Evolutionary conservation across 2,113 vertebrate genomes (phyloP), one percentile per base, ranked within the genome.

Genomic region (Menura novaehollandiae): DNA sequence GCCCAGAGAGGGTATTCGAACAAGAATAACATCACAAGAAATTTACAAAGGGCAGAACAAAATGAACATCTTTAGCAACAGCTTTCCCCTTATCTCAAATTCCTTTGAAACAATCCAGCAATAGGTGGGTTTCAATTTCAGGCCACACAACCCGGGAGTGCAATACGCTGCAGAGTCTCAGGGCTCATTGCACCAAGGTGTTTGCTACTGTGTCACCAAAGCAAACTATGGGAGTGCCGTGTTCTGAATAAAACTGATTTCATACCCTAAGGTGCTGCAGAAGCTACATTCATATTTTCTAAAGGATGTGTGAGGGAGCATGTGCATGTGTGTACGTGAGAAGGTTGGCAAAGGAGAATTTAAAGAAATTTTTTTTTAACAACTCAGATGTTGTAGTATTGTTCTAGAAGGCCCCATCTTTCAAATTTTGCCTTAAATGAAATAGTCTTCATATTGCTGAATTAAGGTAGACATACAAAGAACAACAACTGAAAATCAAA

Each of bases 1-100:
- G 84, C 92, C 96, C 62, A 91, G 66, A 81, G 86, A 76, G 88
- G 43, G 35, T 86, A 56, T 95, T 97, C 95, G 81, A 91, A 67
- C 91, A 91, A 86, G 75, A 94, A 96, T 88, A 92, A 88, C 26
- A 91, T 69, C 46, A 89, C 85, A 84, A 93, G 51, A 93, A 92
- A 82, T 97, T 88, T 68, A 77, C 67, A 79, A 85, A 93, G 43
- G 78, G 46, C 39, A 88, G 81, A 78, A 89, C 67, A 86, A 96
- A 96, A 76, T 0, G 7, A 92, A 82, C 60, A 41, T 37, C 53
- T 86, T 88, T 85, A 91, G 56, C 66, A 91, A 56, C 63, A 85
- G 52, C 47, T 97, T 96, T 77, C 47, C 60, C 72, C 59, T 93
- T 80, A 67, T 58, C 44, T 94, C 82, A 92, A 35, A 85, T 85